Conservation (phyloP, 2,888 invertebrate genomes). For the Pristionchus fissidentatus region DNA sequence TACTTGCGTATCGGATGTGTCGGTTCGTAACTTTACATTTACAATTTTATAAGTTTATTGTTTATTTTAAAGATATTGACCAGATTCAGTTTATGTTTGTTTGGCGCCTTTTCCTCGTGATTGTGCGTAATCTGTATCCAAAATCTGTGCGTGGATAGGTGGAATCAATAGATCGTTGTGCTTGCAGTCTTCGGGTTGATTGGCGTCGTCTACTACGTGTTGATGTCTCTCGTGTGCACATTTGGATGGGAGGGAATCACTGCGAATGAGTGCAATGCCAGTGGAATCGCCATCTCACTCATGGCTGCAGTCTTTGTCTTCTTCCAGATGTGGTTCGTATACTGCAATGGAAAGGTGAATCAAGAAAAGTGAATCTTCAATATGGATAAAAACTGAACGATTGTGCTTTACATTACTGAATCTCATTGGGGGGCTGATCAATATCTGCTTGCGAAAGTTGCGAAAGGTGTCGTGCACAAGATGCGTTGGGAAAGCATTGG, state of each 20-base stretch:
- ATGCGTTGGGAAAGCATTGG: not conserved
- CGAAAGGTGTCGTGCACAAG: not conserved
- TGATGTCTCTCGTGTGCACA: constrained; percentile 33
- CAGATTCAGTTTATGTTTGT: not conserved
- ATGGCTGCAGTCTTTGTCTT: constrained; percentile 44
- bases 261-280: constrained; percentile 41
- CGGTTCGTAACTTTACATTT: constrained; percentile 50
- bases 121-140: not conserved
- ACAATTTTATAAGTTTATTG: not conserved
- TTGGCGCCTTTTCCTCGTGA: not conserved
- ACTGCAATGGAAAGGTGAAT: constrained; percentile 65
- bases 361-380: not conserved
- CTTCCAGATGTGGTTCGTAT: constrained; percentile 67
- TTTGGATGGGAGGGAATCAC: constrained; percentile 47
- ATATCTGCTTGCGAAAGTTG: not conserved
- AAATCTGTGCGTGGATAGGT: not conserved
- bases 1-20: constrained; percentile 66
- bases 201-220: constrained; percentile 61
- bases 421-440: not conserved
- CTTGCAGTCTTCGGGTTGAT: constrained; percentile 64
- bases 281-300: constrained; percentile 19
- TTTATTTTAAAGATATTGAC: not conserved
- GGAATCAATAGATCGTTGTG: not conserved
- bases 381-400: not conserved
- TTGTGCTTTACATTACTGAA: not conserved